phyloP scores from a whole-genome alignment of 2,888 invertebrate genomes.

The Microctonus hyperodae region DNA sequence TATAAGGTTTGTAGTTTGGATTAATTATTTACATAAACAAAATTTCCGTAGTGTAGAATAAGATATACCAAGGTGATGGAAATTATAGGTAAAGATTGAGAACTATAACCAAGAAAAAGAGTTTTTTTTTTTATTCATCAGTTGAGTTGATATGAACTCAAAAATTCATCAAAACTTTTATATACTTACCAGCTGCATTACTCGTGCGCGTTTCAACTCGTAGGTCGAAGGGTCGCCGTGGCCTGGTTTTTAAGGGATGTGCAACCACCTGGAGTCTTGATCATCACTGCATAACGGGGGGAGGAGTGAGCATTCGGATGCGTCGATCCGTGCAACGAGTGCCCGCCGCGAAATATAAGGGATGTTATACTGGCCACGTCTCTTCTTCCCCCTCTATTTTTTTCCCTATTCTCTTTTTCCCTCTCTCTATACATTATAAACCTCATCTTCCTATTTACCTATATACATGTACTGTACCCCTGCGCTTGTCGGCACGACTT shows the following conservation, averaged over 20 bases:
- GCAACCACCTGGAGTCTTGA: constrained; percentile 50
- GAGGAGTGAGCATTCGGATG: constrained; percentile 56
- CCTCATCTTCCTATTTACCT: constrained; percentile 34
- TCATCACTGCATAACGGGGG: constrained; percentile 30
- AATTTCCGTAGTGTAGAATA: no score
- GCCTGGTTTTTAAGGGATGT: constrained; percentile 40
- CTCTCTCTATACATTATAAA: constrained; percentile 31
- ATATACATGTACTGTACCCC: constrained; percentile 33
- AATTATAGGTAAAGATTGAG: no score
- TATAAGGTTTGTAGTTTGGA: no score
- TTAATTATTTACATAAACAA: no score
- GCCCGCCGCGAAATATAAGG: constrained; percentile 60
- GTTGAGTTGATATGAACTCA: not conserved
- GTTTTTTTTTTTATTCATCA: no score
- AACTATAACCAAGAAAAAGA: no score
- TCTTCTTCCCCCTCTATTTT: constrained; percentile 28
- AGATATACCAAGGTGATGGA: no score
- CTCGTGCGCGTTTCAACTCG: constrained; percentile 3
- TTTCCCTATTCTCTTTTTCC: constrained; percentile 19
- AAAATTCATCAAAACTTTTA: not conserved
- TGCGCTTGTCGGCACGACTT: constrained; percentile 46
- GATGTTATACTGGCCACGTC: constrained; percentile 51
- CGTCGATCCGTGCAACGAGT: constrained; percentile 61
- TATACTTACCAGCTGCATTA: constrained; percentile 10
- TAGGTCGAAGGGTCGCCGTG: not conserved